phyloP scores from a whole-genome alignment of 2,888 invertebrate genomes.

The Noctua fimbriata region DNA sequence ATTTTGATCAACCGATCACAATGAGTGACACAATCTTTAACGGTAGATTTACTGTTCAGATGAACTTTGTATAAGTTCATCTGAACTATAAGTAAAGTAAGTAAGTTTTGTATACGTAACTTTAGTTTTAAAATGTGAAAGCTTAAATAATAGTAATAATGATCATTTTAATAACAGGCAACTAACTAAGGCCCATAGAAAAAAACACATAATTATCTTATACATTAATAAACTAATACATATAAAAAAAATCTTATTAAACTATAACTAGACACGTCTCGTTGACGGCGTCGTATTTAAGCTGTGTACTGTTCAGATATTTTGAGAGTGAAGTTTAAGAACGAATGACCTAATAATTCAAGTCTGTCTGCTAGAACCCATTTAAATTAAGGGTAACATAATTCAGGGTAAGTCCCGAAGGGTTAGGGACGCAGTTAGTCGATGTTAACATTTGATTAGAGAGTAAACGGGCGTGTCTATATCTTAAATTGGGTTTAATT shows the following conservation, averaged over 20 bases:
- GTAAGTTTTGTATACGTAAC: too few relatives aligned
- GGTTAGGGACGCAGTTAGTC: conserved; percentile 20
- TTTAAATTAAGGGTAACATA: conserved; percentile 45
- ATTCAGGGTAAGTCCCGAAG: conserved; percentile 27
- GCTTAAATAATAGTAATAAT: too few relatives aligned
- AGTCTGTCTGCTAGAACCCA: conserved; percentile 10
- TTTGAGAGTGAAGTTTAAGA: neutral
- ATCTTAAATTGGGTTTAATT: conserved; percentile 4
- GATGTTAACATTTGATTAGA: conserved; percentile 31
- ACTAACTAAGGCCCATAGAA: too few relatives aligned
- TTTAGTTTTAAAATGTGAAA: too few relatives aligned
- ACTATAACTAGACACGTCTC: too few relatives aligned
- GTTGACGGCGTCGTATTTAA: too few relatives aligned
- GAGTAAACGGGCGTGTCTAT: conserved; percentile 9
- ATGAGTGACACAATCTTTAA: neutral
- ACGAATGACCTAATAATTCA: conserved; percentile 36
- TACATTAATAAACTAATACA: too few relatives aligned
- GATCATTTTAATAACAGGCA: too few relatives aligned
- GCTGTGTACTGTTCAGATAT: neutral
- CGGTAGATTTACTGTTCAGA: neutral
- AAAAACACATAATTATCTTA: too few relatives aligned
- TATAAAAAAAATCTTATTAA: too few relatives aligned
- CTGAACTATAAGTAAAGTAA: too few relatives aligned
- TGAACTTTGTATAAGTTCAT: too few relatives aligned
- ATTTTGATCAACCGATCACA: neutral